A percentile compares a stretch with the other conserved stretches of the same genome.
phyloP scores from a whole-genome alignment of 2,888 invertebrate species.

The Conistra vaccinii region DNA sequence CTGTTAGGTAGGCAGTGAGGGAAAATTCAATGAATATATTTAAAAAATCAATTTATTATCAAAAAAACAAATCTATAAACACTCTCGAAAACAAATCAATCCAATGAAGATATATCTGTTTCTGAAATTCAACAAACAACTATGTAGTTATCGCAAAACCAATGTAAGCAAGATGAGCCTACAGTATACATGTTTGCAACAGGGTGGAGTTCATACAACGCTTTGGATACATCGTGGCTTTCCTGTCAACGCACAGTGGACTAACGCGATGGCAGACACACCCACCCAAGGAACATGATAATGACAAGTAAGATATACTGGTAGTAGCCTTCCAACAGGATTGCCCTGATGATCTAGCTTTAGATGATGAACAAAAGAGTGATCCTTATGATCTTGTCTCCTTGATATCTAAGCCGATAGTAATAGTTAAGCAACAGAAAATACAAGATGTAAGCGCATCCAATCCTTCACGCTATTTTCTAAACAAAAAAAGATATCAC shows the following conservation, averaged over 20 bases:
- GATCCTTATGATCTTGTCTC: not conserved
- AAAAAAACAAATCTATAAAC: not conserved
- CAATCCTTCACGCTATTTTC: not conserved
- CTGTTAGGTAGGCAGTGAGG: not conserved
- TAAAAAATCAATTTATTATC: not conserved
- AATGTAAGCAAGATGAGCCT: not conserved
- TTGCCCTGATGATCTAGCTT: not conserved
- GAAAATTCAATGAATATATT: not conserved
- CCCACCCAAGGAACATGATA: constrained; percentile 84
- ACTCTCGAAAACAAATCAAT: too few relatives aligned
- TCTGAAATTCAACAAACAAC: not conserved
- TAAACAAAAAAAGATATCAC: not conserved
- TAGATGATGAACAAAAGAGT: constrained; percentile 2
- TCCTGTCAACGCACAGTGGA: constrained; percentile 97
- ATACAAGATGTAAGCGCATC: not conserved
- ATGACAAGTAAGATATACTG: constrained; percentile 78
- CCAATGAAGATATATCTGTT: not conserved
- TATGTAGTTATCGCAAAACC: not conserved
- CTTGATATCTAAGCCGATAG: not conserved
- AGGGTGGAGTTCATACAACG: constrained; percentile 96
- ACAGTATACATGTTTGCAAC: constrained; percentile 72
- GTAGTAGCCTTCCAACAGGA: constrained; percentile 3
- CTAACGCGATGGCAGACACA: constrained; percentile 96
- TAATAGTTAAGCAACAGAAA: not conserved
- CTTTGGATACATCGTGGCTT: constrained; percentile 96